Conservation (phyloP, 2,113 vertebrate genomes). For the Labrus mixtus region DNA sequence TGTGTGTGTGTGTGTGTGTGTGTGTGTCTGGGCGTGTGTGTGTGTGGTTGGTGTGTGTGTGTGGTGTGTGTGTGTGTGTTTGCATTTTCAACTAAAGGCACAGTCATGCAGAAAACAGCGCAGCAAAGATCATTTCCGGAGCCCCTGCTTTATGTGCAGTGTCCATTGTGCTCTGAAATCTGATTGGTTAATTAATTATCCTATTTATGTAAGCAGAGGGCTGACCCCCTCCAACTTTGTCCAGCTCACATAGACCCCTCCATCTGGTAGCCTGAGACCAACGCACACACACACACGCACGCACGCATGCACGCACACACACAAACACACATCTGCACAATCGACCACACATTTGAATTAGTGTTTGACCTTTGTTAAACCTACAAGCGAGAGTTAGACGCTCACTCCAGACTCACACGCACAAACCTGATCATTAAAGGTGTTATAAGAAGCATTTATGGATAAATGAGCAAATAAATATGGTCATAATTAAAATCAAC, state of each 20-base stretch:
- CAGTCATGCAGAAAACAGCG: slow-evolving; percentile 82
- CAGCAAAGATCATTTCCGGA: slow-evolving; percentile 70
- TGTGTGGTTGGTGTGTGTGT: slow-evolving; percentile 45
- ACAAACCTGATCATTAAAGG: background rate
- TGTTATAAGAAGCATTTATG: background rate
- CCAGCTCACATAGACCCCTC: slow-evolving; percentile 4
- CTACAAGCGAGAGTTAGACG: background rate
- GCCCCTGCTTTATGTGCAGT: slow-evolving; percentile 53
- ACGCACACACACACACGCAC: slow-evolving; percentile 15
- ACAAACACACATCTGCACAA: background rate
- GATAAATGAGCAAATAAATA: background rate
- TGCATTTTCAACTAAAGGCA: slow-evolving; percentile 63
- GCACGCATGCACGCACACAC: background rate
- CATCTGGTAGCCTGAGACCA: slow-evolving; percentile 51
- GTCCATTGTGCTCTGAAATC: slow-evolving; percentile 66
- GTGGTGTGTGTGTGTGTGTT: slow-evolving; percentile 26
- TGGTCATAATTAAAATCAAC: background rate
- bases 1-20: slow-evolving; percentile 44
- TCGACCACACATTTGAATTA: background rate
- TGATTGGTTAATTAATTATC: slow-evolving; percentile 81
- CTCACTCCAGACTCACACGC: background rate
- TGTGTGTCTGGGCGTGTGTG: slow-evolving; percentile 13
- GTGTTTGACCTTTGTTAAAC: slow-evolving; percentile 36
- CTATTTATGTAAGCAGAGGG: slow-evolving; percentile 72
- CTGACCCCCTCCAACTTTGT: slow-evolving; percentile 49